Evolutionary conservation across 1,140 invertebrate genomes (phyloP).

Genomic region (Polyergus mexicanus): DNA sequence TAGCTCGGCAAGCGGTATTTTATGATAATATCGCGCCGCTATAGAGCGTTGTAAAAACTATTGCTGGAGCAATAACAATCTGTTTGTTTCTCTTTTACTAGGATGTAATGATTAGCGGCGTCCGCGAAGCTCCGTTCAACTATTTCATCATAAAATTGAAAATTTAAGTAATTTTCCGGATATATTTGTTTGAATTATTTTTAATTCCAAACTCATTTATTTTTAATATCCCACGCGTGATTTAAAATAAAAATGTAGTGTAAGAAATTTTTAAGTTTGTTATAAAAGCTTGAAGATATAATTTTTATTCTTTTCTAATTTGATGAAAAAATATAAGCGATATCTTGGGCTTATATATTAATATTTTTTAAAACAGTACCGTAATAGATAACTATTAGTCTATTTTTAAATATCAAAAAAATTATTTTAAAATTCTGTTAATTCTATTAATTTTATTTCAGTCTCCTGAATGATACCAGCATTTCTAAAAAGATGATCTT

Average conservation of each 20-base stretch:
- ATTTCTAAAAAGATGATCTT: neutral
- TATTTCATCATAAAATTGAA: neutral
- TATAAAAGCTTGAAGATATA: too few relatives aligned
- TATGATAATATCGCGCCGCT: constrained; percentile 52
- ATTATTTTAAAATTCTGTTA: neutral
- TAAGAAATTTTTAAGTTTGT: neutral
- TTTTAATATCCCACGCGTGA: neutral
- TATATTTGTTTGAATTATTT: neutral
- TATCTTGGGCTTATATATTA: neutral
- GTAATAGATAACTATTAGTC: neutral
- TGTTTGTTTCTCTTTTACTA: constrained; percentile 50
- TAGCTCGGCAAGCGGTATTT: constrained; percentile 65
- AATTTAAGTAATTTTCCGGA: neutral
- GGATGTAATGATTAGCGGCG: neutral
- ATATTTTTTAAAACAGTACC: neutral
- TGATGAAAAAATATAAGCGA: neutral
- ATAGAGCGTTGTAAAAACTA: neutral
- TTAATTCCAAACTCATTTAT: neutral
- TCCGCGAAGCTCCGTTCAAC: neutral
- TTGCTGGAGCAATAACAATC: constrained; percentile 48
- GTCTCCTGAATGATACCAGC: neutral
- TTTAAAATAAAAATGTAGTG: neutral
- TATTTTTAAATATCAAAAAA: neutral
- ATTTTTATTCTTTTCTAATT: neutral
- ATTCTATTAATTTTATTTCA: constrained; percentile 1